Evolutionary conservation across 2,113 vertebrate species (phyloP).

Genomic region (Sinosuthora webbiana): DNA sequence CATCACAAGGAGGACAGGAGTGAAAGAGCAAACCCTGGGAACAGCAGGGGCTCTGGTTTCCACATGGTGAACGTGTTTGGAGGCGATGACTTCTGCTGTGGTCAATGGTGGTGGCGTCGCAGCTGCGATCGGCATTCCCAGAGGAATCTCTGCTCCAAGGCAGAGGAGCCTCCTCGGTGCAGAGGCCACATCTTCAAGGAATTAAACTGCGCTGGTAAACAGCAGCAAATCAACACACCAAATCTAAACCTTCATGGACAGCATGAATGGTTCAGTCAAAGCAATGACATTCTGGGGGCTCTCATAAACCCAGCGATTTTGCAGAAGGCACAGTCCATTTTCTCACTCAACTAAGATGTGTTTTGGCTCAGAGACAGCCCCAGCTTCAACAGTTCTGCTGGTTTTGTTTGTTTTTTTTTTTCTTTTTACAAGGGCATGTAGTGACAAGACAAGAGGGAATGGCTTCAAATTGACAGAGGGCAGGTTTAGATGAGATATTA

Average conservation of each 20-base stretch:
- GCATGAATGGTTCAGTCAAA: neutral
- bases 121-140: accelerated
- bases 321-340: neutral
- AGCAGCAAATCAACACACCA: neutral
- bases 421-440: neutral
- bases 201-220: neutral
- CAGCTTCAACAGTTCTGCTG: neutral
- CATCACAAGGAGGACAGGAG: too few relatives aligned
- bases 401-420: neutral
- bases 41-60: neutral
- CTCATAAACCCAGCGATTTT: neutral
- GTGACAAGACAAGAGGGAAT: neutral
- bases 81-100: accelerated
- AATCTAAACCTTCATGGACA: neutral
- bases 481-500: neutral
- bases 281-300: neutral
- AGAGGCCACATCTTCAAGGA: neutral
- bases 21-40: neutral
- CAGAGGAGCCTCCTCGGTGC: neutral
- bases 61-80: accelerated
- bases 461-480: neutral
- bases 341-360: neutral
- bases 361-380: neutral
- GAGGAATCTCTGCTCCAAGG: neutral
- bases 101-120: accelerated